These are phyloP conservation scores for Megamerina dolium DNA, from an alignment of 2,888 invertebrate genomes.

Conservation along the genomic window DNA sequence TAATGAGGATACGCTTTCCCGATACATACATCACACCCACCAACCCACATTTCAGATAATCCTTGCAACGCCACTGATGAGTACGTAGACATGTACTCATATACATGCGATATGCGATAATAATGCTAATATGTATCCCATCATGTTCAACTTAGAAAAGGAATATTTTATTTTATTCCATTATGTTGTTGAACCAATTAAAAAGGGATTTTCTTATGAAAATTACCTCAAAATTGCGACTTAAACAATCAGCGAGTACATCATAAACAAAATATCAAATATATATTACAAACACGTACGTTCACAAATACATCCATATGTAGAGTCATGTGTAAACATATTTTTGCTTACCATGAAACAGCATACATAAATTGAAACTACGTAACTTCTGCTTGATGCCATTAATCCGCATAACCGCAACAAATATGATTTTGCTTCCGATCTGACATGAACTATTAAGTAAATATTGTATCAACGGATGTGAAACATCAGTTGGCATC, in stretches of 20 bases:
- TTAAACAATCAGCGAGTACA: conserved; percentile 11
- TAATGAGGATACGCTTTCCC: too few species aligned
- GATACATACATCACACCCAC: too few species aligned
- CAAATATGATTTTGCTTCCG: conserved; percentile 44
- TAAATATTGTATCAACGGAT: too few species aligned
- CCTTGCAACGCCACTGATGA: too few species aligned
- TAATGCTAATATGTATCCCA: too few species aligned
- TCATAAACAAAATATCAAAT: conserved; percentile 3
- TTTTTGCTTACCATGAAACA: conserved; percentile 21
- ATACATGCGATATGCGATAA: too few species aligned
- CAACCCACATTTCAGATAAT: too few species aligned
- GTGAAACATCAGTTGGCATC: conserved; percentile 23
- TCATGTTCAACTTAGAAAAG: too few species aligned
- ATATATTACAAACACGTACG: not conserved
- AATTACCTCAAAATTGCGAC: conserved; percentile 38
- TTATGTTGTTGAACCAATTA: too few species aligned
- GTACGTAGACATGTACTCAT: too few species aligned
- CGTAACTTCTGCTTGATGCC: not conserved
- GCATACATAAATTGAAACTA: conserved; percentile 11
- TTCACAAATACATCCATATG: not conserved
- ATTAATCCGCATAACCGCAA: conserved; percentile 40
- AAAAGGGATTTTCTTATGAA: conserved; percentile 41
- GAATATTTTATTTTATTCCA: too few species aligned
- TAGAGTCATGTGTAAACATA: conserved; percentile 24
- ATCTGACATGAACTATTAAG: too few species aligned